These are phyloP conservation scores for Microcebus tavaratra DNA, from an alignment of 2,113 vertebrate genomes.

Conservation along the genomic window DNA sequence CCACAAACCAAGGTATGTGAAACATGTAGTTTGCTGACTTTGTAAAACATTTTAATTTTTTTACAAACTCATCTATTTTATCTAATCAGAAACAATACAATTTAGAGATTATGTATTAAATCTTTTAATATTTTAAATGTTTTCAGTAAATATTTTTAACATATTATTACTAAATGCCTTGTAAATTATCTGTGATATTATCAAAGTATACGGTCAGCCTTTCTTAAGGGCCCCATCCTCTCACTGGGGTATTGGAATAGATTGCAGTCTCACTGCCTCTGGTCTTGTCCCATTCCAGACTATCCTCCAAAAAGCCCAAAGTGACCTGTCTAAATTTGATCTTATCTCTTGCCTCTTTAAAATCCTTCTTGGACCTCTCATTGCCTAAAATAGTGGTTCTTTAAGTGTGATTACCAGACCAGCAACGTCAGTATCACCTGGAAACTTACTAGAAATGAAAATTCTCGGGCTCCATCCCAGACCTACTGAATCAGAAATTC, in stretches of 20 bases:
- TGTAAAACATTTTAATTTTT: neutral
- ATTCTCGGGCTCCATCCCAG: neutral
- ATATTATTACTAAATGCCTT: neutral
- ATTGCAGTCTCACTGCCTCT: neutral
- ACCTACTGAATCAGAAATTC: neutral
- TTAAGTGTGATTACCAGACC: neutral
- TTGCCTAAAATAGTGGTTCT: neutral
- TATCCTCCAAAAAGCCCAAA: neutral
- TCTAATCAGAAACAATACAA: constrained; percentile 24
- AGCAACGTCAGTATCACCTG: neutral
- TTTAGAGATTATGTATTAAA: constrained; percentile 32
- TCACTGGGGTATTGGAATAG: neutral
- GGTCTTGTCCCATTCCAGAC: neutral
- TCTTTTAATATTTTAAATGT: neutral
- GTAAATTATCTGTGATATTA: neutral
- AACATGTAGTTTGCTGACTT: constrained; percentile 33
- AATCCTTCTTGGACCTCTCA: neutral
- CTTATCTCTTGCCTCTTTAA: neutral
- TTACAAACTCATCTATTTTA: neutral
- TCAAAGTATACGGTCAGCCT: neutral
- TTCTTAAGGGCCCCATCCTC: neutral
- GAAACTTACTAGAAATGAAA: constrained; percentile 22
- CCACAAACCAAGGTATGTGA: constrained; percentile 91
- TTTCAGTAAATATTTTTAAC: constrained; percentile 20
- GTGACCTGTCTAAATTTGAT: neutral